Conservation (phyloP, 2,797 vertebrate species). For the Sciurus carolinensis region DNA sequence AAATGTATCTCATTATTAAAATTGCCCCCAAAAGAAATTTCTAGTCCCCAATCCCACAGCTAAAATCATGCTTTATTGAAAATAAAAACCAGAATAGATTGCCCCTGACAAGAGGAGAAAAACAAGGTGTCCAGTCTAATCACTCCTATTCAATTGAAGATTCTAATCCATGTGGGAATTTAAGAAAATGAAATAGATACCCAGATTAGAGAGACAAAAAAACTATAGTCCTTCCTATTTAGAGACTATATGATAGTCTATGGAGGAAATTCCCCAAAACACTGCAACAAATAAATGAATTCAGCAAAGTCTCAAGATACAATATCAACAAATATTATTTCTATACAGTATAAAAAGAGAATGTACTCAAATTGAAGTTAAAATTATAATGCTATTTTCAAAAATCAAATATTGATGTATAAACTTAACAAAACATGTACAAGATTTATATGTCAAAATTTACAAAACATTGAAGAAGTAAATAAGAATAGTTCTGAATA, state of each 20-base stretch:
- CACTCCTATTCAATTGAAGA: neutral
- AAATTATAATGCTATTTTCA: neutral
- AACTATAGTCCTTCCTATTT: neutral
- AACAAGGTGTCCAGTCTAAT: neutral
- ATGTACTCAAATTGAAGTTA: neutral
- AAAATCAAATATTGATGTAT: neutral
- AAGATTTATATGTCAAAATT: neutral
- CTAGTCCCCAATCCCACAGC: neutral
- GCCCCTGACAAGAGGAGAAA: neutral
- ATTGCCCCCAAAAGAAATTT: neutral
- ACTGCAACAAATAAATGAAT: neutral
- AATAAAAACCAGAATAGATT: neutral
- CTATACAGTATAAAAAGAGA: neutral
- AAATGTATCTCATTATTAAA: constrained; percentile 14
- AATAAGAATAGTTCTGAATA: neutral
- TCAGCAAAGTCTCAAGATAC: neutral
- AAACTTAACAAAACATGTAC: neutral
- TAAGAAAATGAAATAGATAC: neutral
- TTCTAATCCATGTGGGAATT: neutral
- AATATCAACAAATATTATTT: neutral
- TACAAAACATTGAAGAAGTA: neutral
- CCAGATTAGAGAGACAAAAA: neutral
- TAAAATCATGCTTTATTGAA: neutral
- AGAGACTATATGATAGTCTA: neutral
- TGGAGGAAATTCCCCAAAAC: neutral